Evolutionary conservation across 2,797 vertebrate species (phyloP), one percentile per base, ranked within the genome.

Genomic region (Mus minutoides): DNA sequence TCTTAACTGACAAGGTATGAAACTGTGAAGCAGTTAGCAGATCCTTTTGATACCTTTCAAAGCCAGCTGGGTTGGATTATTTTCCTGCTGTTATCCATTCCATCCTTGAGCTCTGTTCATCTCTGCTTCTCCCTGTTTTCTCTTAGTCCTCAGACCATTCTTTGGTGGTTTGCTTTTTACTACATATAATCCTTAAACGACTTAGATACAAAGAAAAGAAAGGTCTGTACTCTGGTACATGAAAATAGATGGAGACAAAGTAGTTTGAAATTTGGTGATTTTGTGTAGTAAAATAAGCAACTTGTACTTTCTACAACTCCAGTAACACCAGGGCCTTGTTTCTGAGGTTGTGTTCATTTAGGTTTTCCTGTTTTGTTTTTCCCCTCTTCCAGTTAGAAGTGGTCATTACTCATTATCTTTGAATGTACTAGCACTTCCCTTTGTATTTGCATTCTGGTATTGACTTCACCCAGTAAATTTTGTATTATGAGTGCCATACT

Each of bases 91-190:
- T 82, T 78, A 19, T 88, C 17, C 40, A 73, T 86, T 82, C 46
- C 4, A 79, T 92, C n/a, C n/a, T 93, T 73, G n/a, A 93, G 49
- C 75, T 79, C 69, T n/a, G 83, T 22, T n/a, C 21, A 58, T 75
- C 49, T 84, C 16, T 76, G 29, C n/a, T 89, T 88, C 77, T 56
- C 77, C 13, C 26, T 21, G 88, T 17, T 54, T 75, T 94, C 37
- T 88, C 8, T 11, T 85, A 13, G 85, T 88, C 89, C 49, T 86
- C 17, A 76, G 37, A 91, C 8, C 56, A 58, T 83, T 79, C 60
- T 95, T 91, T 88, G 83, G 46, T 92, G 34, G 17, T 92, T 34
- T 64, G 8, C 19, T 87, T 92, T 92, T 94, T 90, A 24, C 14
- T 80, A 90, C 37, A 76, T 16, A 88, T n/a, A 84, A 2, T 90